Evolutionary conservation across 2,888 invertebrate species (phyloP).

Genomic region (Pycnomerus fuliginosus): DNA sequence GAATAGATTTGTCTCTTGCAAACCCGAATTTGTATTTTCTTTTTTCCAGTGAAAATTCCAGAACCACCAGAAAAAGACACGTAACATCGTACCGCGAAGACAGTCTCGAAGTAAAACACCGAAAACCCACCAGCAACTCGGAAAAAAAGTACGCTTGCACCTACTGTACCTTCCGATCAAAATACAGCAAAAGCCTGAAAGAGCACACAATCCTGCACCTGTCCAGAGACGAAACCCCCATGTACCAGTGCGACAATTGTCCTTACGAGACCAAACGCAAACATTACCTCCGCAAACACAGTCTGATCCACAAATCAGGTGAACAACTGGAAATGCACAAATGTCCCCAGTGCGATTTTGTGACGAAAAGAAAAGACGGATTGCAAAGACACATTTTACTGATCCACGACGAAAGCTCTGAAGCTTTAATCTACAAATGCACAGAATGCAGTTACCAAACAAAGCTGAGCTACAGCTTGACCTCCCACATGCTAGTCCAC

Average conservation of each 20-base stretch:
- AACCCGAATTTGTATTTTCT: not conserved
- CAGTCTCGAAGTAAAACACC: too few species aligned
- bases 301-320: slow-evolving; percentile 11
- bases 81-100: slow-evolving; percentile 5
- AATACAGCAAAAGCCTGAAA: slow-evolving; percentile 18
- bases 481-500: slow-evolving; percentile 22
- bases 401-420: slow-evolving; percentile 18
- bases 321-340: slow-evolving; percentile 14
- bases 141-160: slow-evolving; percentile 19
- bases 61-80: not conserved
- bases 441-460: slow-evolving; percentile 22
- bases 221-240: slow-evolving; percentile 18
- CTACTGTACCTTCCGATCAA: slow-evolving; percentile 21
- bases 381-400: slow-evolving; percentile 14
- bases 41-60: not conserved
- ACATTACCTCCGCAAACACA: slow-evolving; percentile 20
- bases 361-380: slow-evolving; percentile 22
- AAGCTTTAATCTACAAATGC: slow-evolving; percentile 22
- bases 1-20: not conserved
- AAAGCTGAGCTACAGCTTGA: slow-evolving; percentile 19
- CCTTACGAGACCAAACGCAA: slow-evolving; percentile 21
- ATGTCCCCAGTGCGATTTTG: slow-evolving; percentile 20
- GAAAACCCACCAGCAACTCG: slow-evolving; percentile 11
- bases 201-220: slow-evolving; percentile 23
- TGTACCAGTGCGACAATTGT: slow-evolving; percentile 21